Evolutionary conservation across 2,113 vertebrate species (phyloP).

Genomic region (Redunca redunca): DNA sequence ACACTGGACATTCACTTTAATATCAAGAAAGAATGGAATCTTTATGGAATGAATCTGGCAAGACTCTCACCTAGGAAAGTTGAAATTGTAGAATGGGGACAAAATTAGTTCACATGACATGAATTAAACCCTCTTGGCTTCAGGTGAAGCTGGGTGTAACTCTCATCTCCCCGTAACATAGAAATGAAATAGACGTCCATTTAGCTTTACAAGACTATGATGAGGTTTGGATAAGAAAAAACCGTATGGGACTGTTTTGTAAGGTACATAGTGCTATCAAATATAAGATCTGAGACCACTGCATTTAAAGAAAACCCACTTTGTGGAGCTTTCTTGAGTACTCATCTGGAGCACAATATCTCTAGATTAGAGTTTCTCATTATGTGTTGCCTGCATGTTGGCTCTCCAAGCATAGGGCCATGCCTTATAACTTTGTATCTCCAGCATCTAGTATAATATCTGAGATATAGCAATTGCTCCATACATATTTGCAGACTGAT

Average conservation of each 20-base stretch:
- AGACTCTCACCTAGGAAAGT: background rate
- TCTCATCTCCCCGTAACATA: background rate
- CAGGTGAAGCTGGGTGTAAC: background rate
- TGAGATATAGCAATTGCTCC: no score
- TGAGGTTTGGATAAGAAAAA: background rate
- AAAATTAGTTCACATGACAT: background rate
- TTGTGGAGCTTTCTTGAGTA: background rate
- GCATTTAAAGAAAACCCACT: background rate
- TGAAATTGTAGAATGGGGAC: background rate
- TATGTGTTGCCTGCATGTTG: background rate
- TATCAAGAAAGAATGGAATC: background rate
- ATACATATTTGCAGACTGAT: background rate
- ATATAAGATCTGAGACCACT: background rate
- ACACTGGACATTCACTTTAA: background rate
- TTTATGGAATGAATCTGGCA: background rate
- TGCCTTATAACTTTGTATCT: background rate
- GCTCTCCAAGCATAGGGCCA: background rate
- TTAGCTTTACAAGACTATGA: background rate
- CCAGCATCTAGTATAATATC: background rate
- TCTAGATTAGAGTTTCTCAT: background rate
- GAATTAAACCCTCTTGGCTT: background rate
- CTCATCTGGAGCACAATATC: background rate
- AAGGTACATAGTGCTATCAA: background rate
- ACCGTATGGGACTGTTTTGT: background rate
- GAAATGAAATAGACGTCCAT: background rate